Evolutionary conservation across 1,140 invertebrate species (phyloP).

Genomic region (Parapsyche elsis): DNA sequence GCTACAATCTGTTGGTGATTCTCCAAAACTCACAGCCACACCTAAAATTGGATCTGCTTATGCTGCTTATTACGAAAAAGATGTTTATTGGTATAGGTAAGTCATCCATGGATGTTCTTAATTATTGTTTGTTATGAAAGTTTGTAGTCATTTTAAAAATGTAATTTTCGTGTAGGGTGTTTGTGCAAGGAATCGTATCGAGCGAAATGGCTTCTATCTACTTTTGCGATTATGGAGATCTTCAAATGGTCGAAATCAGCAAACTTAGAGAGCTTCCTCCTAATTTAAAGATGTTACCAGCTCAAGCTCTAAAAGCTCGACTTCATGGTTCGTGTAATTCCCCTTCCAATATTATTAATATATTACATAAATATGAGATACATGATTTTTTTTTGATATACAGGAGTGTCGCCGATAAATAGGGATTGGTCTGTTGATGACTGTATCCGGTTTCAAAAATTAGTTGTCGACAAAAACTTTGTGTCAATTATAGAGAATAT

Average conservation of each 20-base stretch:
- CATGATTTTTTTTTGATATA: constrained; percentile 32
- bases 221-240: constrained; percentile 65
- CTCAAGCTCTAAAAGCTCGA: constrained; percentile 64
- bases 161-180: constrained; percentile 58
- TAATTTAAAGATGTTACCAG: constrained; percentile 61
- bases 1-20: constrained; percentile 63
- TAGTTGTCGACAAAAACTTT: constrained; percentile 69
- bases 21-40: constrained; percentile 60
- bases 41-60: constrained; percentile 67
- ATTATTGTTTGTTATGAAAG: background rate
- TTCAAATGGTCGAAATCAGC: constrained; percentile 59
- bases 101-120: constrained; percentile 23
- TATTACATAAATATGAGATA: background rate
- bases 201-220: constrained; percentile 63
- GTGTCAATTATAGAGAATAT: constrained; percentile 68
- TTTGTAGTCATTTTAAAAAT: background rate
- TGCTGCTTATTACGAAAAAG: constrained; percentile 68
- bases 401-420: constrained; percentile 69
- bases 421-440: constrained; percentile 71
- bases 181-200: constrained; percentile 61
- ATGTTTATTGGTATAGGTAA: constrained; percentile 71
- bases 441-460: constrained; percentile 69
- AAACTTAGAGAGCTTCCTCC: constrained; percentile 55
- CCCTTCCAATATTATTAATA: background rate
- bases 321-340: constrained; percentile 58